phyloP scores from a whole-genome alignment of 1,140 invertebrate genomes.

The Bombus confusus region DNA sequence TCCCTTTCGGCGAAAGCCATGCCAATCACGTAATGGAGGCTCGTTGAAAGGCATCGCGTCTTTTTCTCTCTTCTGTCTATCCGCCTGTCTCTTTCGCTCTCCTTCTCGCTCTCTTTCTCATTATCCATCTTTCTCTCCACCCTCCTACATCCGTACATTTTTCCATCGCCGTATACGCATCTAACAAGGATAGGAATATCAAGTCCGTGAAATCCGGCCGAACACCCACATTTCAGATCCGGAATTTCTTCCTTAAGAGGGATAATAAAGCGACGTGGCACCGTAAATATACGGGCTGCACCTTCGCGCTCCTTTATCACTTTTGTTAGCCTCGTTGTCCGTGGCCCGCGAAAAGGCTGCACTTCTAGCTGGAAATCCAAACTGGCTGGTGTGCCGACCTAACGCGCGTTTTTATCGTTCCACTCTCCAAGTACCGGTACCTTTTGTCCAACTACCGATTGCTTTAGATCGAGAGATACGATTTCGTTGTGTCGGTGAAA shows the following conservation, averaged over 20 bases:
- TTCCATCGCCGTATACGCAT: not conserved
- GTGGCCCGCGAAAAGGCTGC: not conserved
- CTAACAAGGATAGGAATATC: conserved; percentile 16
- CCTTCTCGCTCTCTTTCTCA: not conserved
- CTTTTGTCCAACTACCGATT: not conserved
- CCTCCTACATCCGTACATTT: not conserved
- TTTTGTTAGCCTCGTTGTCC: conserved; percentile 43
- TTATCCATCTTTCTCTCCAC: not conserved
- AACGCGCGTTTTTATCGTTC: not conserved
- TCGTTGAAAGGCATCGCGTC: conserved; percentile 29
- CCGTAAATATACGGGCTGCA: conserved; percentile 41
- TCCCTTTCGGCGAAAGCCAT: not conserved
- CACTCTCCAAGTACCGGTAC: not conserved
- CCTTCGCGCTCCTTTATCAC: conserved; percentile 5
- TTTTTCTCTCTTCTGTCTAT: not conserved
- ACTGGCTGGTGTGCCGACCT: not conserved
- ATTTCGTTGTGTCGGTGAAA: not conserved
- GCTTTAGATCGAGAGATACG: too few species aligned
- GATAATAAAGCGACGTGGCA: conserved; percentile 37
- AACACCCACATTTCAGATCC: not conserved
- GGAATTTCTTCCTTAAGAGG: conserved; percentile 31
- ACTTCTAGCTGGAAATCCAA: not conserved
- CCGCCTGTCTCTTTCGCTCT: not conserved
- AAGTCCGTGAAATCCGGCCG: conserved; percentile 25
- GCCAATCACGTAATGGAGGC: conserved; percentile 57